Base-by-base conservation (phyloP, 2,113 vertebrate species). In the Falcunculus frontatus region DNA sequence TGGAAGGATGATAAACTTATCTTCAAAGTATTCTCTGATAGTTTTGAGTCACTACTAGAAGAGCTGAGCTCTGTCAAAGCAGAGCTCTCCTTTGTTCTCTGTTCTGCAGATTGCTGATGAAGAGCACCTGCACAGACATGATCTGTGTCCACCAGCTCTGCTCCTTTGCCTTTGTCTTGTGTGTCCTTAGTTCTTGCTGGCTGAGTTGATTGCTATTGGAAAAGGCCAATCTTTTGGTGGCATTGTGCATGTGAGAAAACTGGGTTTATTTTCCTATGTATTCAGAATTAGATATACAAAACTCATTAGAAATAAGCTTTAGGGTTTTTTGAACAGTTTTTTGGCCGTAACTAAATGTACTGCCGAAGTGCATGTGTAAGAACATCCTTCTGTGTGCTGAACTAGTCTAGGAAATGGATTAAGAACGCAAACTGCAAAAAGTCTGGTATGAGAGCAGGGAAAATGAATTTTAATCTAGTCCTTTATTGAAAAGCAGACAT, bases 331-430 rank as follows among this genome's bases (percentile, higher is more conserved):
- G 13, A 82, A 29, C 11, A 39, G 16, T n/a, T 76, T 87, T 87
- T 87, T n/a, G 53, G 9, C 84, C 89, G 29, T 91, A 53, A 53
- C 57, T 90, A 60, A 72, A 49, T 14, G 14, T 78, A 20, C 46
- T 93, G 70, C 50, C 37, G 32, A 4, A n/a, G n/a, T 56, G 22
- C 27, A 33, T 1, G 1, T 59, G 30, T 69, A 84, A 70, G 20
- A 21, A 23, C 14, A 4, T 52, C 27, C 14, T 79, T 75, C 74
- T 69, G 32, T 73, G n/a, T 57, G 59, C 46, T 77, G 72, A 88
- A 57, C 20, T 3, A 13, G 16, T 0, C 5, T 21, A 76, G 59
- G 83, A 90, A 76, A 27, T 0, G 0, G 16, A 53, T 76, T 76
- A 83, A 80, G 49, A 79, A 64, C 33, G 53, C n/a, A 69, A 76